Base-by-base conservation (phyloP, 2,113 vertebrate genomes). In the Sorex araneus region DNA sequence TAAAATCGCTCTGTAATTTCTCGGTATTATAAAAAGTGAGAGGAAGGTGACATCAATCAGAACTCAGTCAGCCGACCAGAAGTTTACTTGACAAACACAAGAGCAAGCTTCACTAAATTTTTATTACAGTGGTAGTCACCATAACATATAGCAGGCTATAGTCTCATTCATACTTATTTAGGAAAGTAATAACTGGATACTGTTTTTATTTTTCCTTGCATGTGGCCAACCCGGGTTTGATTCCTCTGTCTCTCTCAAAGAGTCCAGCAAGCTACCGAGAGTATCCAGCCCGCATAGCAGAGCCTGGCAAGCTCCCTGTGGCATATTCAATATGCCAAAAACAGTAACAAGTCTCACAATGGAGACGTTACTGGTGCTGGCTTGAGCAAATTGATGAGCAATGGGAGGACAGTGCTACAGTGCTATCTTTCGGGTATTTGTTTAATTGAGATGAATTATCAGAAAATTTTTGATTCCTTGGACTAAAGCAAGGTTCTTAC, bases 1-100 rank as follows among this genome's bases (percentile, higher is more conserved):
- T 47, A 94, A 94, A 34, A 47, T 69, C 90, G 95, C 96, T 94
- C 7, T 87, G 95, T 94, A 93, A 92, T 96, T 96, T 93, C 54
- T 96, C n/a, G 90, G 92, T 95, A 96, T 90, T 88, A 40, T 57
- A 36, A 95, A 96, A 94, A 94, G 81, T 83, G 47, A 89, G 23
- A 84, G 21, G 9, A 91, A 89, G n/a, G 87, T 0, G 81, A 90
- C 95, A 94, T 63, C 94, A 50, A 96, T 32, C 27, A 94, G 71
- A 94, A 78, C 94, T 95, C 88, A 60, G 13, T 91, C 82, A 88
- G 43, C 5, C 96, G 28, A 21, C 21, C 73, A 94, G 18, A 75
- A 50, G 13, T 96, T 96, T 95, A 54, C 25, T 34, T 92, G 95
- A 92, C 32, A 95, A 40, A 50, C 0, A 0, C 32, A 87, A 81